A percentile compares a stretch with the other conserved stretches of the same genome.
phyloP scores from a whole-genome alignment of 2,797 vertebrate genomes.

The Eulemur rubriventer region DNA sequence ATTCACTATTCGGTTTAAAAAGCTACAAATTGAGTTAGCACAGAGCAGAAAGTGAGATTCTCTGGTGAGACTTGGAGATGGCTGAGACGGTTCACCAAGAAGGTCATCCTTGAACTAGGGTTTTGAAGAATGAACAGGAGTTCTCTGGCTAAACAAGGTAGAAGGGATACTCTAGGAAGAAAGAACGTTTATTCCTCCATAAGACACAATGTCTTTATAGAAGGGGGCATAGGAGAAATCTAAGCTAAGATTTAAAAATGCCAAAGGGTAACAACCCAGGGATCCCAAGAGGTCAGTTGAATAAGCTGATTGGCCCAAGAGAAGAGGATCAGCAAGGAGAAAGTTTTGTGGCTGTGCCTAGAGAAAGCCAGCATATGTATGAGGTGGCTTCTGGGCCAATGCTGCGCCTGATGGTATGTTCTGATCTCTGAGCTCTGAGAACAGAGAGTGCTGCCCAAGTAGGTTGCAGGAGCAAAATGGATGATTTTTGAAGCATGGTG shows the following conservation, averaged over 20 bases:
- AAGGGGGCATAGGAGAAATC: neutral
- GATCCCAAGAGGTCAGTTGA: neutral
- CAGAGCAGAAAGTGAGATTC: neutral
- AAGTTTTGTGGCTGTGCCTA: neutral
- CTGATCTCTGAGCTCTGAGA: neutral
- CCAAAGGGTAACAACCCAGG: neutral
- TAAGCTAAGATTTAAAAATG: neutral
- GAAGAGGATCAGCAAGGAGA: neutral
- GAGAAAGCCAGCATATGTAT: neutral
- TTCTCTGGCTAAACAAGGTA: conserved; percentile 18
- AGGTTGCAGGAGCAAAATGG: neutral
- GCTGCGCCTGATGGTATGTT: neutral
- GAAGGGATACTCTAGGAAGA: neutral
- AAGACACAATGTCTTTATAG: neutral
- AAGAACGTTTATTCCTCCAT: neutral
- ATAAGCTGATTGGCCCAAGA: neutral
- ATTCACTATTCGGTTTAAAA: neutral
- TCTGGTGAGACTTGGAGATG: neutral
- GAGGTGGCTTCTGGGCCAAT: neutral
- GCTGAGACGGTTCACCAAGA: neutral
- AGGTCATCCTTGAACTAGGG: neutral
- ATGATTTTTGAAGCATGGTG: neutral
- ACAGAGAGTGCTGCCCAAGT: neutral
- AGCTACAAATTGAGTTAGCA: neutral
- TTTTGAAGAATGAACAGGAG: neutral